Evolutionary conservation across 2,888 invertebrate genomes (phyloP), one percentile per base, ranked within the genome.

Genomic region (Drosophila imparisetae): DNA sequence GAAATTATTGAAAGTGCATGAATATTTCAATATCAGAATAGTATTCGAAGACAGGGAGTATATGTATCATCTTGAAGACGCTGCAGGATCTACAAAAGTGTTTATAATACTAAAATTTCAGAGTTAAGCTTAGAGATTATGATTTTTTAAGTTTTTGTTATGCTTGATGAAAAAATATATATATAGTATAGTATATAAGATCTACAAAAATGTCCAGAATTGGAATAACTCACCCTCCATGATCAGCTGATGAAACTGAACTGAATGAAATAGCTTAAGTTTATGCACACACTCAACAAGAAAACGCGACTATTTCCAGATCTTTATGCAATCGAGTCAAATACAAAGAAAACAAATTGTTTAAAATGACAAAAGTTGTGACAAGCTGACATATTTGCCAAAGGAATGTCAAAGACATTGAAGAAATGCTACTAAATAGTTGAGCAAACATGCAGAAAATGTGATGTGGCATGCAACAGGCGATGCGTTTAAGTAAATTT

Each of bases 391-490:
- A 72, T 64, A 59, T 64, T 13, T 49, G 48, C 29, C n/a, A 36
- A 36, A 18, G 24, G 27, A 38, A 55, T 58, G 49, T 10, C 52
- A 57, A 49, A 32, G 57, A 67, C 15, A 53, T 24, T 67, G 74
- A 4, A 2, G 55, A n/a, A 65, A 45, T 45, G 45, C 45, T 24
- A 15, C 45, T 8, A 45, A 79, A 74, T 79, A 73, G 79, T 79
- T 79, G 53, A n/a, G 65, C 36, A 50, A 65, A 53, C 50, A 48
- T 42, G 60, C 21, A 40, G 34, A 52, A 45, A 45, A 57, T 57
- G 57, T 24, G n/a, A 5, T 67, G 80, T 60, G 55, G 58, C 70
- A 73, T 81, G 78, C 78, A 78, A 78, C 64, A 78, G 78, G 81
- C 80, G 53, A 54, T 72, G 67, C 68, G 65, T 60, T 78, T 66